Conservation (phyloP, 2,113 vertebrate species). For the Galbula dea region DNA sequence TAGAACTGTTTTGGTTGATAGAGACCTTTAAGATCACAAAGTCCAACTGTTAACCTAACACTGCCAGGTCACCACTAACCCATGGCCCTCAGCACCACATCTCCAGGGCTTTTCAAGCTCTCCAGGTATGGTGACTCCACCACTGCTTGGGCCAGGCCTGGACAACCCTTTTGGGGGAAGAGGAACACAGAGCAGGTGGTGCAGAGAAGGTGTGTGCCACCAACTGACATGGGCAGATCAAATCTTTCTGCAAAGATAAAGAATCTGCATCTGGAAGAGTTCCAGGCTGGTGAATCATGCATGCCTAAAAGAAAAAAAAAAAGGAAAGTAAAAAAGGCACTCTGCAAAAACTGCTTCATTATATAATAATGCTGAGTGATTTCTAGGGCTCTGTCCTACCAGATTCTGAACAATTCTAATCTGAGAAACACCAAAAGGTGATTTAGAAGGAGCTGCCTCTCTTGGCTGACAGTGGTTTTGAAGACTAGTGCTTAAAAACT, state of each 20-base stretch:
- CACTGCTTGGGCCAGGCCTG: too few species aligned
- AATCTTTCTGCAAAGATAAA: background rate
- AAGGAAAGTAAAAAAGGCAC: background rate
- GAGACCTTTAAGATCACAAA: too few species aligned
- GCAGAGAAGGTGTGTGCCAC: background rate
- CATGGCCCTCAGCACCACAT: too few species aligned
- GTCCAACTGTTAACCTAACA: too few species aligned
- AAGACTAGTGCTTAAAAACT: background rate
- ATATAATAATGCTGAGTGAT: accelerated
- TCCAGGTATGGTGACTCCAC: too few species aligned
- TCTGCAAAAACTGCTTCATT: background rate
- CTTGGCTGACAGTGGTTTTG: background rate
- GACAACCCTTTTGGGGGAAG: too few species aligned
- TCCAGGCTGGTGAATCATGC: background rate
- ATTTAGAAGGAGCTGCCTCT: background rate
- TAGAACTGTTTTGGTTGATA: too few species aligned
- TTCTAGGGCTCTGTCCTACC: background rate
- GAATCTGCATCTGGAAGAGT: background rate
- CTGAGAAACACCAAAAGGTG: background rate
- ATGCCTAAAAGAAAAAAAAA: background rate
- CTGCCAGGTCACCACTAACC: too few species aligned
- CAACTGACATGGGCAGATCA: background rate
- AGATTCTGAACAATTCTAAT: background rate
- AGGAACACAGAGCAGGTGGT: background rate
- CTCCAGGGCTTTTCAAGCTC: too few species aligned